Base-by-base conservation (phyloP, 2,797 vertebrate species). In the Hoplostethus mediterraneus region DNA sequence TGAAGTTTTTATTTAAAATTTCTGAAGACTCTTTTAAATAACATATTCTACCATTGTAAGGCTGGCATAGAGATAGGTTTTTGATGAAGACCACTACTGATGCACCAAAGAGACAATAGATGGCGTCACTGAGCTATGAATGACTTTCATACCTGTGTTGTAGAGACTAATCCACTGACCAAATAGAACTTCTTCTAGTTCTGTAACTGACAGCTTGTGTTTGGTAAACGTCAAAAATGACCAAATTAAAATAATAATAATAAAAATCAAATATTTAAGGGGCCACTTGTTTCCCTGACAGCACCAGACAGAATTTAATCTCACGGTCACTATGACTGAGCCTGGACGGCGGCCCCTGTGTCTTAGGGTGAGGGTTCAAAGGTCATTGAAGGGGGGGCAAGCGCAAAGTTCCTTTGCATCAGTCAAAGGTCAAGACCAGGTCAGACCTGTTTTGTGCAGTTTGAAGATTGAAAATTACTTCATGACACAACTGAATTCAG, bases 121-220 rank as follows among this genome's bases (percentile, higher is more conserved):
- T 75, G 87, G 85, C 65, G 1, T 0, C 31, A 56, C 28, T 36
- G 66, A 63, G 49, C 75, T 75, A 48, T 62, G 30, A 67, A 58
- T 66, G 17, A 44, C 5, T 12, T 21, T 53, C 16, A 28, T 53
- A 3, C 4, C 40, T 3, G 44, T 7, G 7, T 7, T 28, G 16
- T 52, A 21, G 21, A n/a, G 6, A 48, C 40, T 1, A 30, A 14
- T 53, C 21, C 6, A 44, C 8, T 6, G 21, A 44, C 7, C 0
- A 44, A 6, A 17, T 7, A n/a, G 16, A 8, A 40, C 17, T 28
- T 28, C 21, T 3, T 44, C 16, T 6, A 12, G 12, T 14, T 65
- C 0, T 67, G 2, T 49, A 36, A 25, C 38, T 45, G 6, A 55
- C 21, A 21, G 21, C 45, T 54, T 33, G 11, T 17, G 2, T 44